Conservation (phyloP, 2,888 invertebrate species). For the Eulithis prunata region DNA sequence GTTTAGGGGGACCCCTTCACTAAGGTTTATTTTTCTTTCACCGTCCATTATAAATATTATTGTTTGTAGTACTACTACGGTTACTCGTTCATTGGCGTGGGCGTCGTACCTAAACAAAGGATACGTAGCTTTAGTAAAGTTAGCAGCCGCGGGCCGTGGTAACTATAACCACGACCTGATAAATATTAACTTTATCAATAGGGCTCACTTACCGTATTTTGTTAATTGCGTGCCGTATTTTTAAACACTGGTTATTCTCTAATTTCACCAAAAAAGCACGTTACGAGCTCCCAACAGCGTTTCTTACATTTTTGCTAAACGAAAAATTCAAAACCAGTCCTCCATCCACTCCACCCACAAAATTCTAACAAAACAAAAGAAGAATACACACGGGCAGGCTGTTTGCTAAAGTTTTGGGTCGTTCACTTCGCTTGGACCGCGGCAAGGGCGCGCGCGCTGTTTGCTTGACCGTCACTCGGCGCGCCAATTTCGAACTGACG, state of each 20-base stretch:
- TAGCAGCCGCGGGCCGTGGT: conserved; percentile 55
- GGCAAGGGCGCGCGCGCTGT: conserved; percentile 60
- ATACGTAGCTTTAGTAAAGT: conserved; percentile 69
- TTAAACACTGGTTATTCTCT: conserved; percentile 7
- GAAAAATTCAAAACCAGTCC: conserved; percentile 37
- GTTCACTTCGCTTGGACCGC: conserved; percentile 45
- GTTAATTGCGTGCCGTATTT: conserved; percentile 1
- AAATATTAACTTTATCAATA: conserved; percentile 52
- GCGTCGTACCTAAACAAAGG: conserved; percentile 77
- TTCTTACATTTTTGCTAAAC: conserved; percentile 33
- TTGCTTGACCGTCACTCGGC: conserved; percentile 58
- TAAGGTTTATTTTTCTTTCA: conserved; percentile 71
- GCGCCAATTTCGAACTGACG: conserved; percentile 81
- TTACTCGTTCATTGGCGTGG: conserved; percentile 63
- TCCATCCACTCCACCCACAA: conserved; percentile 31
- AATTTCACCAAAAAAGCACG: conserved; percentile 24
- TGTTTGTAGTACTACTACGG: conserved; percentile 56
- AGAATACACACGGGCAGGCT: conserved; percentile 55
- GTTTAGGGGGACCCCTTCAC: conserved; percentile 75
- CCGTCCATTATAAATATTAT: conserved; percentile 70
- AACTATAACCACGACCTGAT: conserved; percentile 62
- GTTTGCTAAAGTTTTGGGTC: conserved; percentile 47
- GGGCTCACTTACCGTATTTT: conserved; percentile 52
- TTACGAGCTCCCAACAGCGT: conserved; percentile 24
- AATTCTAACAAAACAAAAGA: conserved; percentile 51